A percentile compares a stretch with the other conserved stretches of the same genome.
phyloP scores from a whole-genome alignment of 37 sponge, comb jelly and placozoan species.

The Geodia barretti region DNA sequence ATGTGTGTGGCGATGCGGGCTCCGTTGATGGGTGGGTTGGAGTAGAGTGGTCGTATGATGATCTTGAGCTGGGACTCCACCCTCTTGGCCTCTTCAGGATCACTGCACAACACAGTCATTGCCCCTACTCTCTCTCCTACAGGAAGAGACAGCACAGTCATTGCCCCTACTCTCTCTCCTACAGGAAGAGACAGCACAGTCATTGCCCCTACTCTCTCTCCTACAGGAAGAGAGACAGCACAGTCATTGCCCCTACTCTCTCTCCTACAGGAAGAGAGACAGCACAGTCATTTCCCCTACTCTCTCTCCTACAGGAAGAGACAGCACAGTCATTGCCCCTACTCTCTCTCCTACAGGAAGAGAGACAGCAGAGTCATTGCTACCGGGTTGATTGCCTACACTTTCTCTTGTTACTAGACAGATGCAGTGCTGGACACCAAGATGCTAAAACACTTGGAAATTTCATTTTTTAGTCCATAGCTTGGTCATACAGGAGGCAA shows the following conservation, averaged over 20 bases:
- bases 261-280: conserved; percentile 40
- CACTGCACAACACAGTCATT: conserved; percentile 57
- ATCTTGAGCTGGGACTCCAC: conserved; percentile 96
- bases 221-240: too few species aligned
- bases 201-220: background rate
- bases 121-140: conserved; percentile 89
- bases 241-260: too few species aligned
- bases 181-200: background rate
- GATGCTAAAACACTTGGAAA: too few species aligned
- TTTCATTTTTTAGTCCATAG: too few species aligned
- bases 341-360: conserved; percentile 53
- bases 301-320: conserved; percentile 69
- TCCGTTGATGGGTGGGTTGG: conserved; percentile 94
- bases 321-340: background rate
- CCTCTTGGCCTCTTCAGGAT: conserved; percentile 63
- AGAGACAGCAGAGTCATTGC: too few species aligned
- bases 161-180: conserved; percentile 61
- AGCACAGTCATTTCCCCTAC: conserved; percentile 80
- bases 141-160: background rate
- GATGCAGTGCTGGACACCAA: too few species aligned
- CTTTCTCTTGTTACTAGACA: background rate
- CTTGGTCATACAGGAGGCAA: too few species aligned
- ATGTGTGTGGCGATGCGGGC: conserved; percentile 86
- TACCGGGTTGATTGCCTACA: background rate
- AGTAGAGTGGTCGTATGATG: conserved; percentile 91